These are phyloP conservation scores for Hemithea aestivaria DNA, from an alignment of 2,888 invertebrate genomes.

Conservation along the genomic window DNA sequence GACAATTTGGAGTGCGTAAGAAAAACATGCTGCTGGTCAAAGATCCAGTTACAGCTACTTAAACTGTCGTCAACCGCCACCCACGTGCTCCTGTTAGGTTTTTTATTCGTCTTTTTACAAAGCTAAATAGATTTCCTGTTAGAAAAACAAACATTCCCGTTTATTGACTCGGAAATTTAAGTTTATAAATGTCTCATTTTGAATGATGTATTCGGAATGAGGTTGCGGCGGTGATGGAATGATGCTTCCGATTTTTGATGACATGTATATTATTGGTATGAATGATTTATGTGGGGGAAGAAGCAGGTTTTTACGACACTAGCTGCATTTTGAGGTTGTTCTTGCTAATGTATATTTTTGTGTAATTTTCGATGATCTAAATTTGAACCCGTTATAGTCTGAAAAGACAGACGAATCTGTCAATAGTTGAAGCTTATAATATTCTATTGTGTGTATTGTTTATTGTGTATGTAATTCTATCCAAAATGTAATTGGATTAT, in stretches of 20 bases:
- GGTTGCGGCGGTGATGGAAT: constrained; percentile 55
- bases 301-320: too few relatives aligned
- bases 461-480: too few relatives aligned
- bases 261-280: constrained; percentile 24
- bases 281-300: too few relatives aligned
- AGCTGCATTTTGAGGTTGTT: too few relatives aligned
- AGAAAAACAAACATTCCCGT: constrained; percentile 74
- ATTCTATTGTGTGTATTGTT: too few relatives aligned
- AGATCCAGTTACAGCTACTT: constrained; percentile 70
- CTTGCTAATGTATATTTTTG: too few relatives aligned
- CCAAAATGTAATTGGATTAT: too few relatives aligned
- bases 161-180: constrained; percentile 69
- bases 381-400: too few relatives aligned
- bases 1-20: constrained; percentile 59
- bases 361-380: too few relatives aligned
- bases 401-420: too few relatives aligned
- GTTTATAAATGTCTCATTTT: constrained; percentile 64
- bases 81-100: constrained; percentile 58
- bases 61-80: constrained; percentile 76
- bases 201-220: constrained; percentile 72
- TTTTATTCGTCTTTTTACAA: constrained; percentile 65
- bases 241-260: constrained; percentile 52
- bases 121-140: constrained; percentile 75
- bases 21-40: constrained; percentile 68
- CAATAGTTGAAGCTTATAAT: too few relatives aligned